Conservation (phyloP, 2,888 invertebrate species). For the Chrysotoxum bicinctum region DNA sequence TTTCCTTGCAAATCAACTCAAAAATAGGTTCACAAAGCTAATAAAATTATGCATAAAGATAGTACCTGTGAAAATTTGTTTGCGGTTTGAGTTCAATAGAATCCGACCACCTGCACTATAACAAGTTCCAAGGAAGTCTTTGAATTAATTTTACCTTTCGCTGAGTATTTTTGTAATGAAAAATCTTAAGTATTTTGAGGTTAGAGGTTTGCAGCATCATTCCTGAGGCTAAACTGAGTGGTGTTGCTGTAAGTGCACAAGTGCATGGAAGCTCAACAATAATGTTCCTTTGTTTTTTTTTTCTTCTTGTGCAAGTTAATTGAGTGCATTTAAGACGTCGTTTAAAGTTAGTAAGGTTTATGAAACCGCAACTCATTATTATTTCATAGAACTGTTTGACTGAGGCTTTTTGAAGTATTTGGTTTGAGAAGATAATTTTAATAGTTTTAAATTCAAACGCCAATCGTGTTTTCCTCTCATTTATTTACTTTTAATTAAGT, state of each 20-base stretch:
- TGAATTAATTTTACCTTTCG: not conserved
- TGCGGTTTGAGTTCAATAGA: not conserved
- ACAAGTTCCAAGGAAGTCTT: not conserved
- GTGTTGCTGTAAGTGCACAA: not conserved
- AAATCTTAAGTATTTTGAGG: slow-evolving; percentile 7
- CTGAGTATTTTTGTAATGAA: not conserved
- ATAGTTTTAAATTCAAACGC: too few species aligned
- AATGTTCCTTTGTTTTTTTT: not conserved
- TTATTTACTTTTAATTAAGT: too few species aligned
- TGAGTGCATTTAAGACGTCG: not conserved
- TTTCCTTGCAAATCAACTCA: too few species aligned
- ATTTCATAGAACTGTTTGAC: not conserved
- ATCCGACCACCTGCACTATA: not conserved
- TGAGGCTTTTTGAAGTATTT: not conserved
- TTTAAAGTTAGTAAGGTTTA: not conserved
- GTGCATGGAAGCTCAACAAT: not conserved
- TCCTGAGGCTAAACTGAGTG: not conserved
- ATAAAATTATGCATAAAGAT: too few species aligned
- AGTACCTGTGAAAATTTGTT: too few species aligned
- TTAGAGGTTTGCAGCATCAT: not conserved
- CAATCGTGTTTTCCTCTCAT: too few species aligned
- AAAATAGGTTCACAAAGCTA: too few species aligned
- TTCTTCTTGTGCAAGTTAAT: not conserved
- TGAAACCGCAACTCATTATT: not conserved
- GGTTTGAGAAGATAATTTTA: not conserved